phyloP scores from a whole-genome alignment of 2,113 vertebrate species.

The Pluvianellus socialis region DNA sequence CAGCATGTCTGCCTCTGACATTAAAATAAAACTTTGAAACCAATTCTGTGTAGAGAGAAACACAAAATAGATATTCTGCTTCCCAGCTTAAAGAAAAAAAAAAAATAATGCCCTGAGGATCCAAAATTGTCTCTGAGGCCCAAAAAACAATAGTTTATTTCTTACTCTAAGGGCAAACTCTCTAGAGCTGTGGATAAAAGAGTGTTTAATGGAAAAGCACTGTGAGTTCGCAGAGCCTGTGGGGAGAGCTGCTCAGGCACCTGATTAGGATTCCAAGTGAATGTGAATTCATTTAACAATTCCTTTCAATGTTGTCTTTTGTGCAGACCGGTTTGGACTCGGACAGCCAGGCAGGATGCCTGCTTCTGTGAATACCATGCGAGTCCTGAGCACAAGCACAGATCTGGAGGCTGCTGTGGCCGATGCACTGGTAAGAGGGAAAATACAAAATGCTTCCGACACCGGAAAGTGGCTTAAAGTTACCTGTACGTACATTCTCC shows the following conservation, averaged over 20 bases:
- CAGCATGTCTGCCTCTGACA: not conserved
- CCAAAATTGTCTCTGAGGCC: not conserved
- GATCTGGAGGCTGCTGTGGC: conserved; percentile 97
- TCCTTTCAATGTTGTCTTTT: conserved; percentile 68
- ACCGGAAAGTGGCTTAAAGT: conserved; percentile 52
- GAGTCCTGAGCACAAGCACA: conserved; percentile 94
- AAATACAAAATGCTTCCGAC: conserved; percentile 57
- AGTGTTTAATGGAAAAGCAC: conserved; percentile 17
- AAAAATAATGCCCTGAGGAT: not conserved
- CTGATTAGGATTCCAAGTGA: conserved; percentile 52
- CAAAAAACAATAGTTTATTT: conserved; percentile 16
- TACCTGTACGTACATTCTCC: conserved; percentile 46
- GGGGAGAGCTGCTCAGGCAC: conserved; percentile 7
- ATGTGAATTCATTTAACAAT: conserved; percentile 55
- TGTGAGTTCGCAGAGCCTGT: conserved; percentile 22
- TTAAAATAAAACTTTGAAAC: not conserved
- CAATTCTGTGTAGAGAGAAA: not conserved
- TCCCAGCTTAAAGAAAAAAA: not conserved
- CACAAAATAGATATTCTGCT: not conserved
- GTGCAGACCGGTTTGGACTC: conserved; percentile 92
- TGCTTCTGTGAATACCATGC: conserved; percentile 92
- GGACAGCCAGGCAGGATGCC: conserved; percentile 92
- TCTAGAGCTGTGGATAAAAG: conserved; percentile 12
- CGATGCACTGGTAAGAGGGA: conserved; percentile 91
- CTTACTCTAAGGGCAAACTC: not conserved